These are phyloP conservation scores for Apodemus speciosus DNA, from an alignment of 2,113 vertebrate genomes.

Conservation along the genomic window DNA sequence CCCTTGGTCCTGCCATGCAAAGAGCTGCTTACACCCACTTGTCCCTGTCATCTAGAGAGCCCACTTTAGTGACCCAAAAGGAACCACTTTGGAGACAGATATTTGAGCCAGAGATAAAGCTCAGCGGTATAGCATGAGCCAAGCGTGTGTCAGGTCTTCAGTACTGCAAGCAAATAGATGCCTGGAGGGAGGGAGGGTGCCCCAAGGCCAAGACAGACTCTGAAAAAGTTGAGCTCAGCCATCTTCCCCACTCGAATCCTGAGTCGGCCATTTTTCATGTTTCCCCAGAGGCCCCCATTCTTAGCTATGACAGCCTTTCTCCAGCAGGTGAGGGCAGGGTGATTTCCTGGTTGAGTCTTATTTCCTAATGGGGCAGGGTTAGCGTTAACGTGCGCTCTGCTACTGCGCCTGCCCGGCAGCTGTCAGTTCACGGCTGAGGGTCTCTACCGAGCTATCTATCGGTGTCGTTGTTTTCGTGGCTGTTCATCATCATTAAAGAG, in stretches of 20 bases:
- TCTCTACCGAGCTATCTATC: neutral
- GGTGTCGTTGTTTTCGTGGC: neutral
- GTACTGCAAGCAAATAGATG: neutral
- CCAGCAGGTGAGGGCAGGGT: neutral
- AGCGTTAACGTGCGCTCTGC: accelerated
- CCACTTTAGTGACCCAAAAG: neutral
- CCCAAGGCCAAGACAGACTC: neutral
- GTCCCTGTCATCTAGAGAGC: neutral
- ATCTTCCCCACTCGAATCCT: neutral
- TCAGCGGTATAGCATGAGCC: neutral
- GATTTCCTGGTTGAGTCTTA: neutral
- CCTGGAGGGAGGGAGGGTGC: neutral
- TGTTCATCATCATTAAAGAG: slow-evolving; percentile 12
- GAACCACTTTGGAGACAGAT: neutral
- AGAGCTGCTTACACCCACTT: neutral
- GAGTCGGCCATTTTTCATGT: neutral
- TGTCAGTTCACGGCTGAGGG: neutral
- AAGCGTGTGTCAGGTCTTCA: neutral
- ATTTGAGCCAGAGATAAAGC: neutral
- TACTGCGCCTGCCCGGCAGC: neutral
- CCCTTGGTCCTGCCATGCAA: no score
- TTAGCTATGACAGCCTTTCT: neutral
- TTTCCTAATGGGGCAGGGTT: neutral
- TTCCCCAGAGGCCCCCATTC: neutral
- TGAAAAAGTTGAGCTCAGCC: neutral